Conservation (phyloP, 2,113 vertebrate species). For the Neogobius melanostomus region DNA sequence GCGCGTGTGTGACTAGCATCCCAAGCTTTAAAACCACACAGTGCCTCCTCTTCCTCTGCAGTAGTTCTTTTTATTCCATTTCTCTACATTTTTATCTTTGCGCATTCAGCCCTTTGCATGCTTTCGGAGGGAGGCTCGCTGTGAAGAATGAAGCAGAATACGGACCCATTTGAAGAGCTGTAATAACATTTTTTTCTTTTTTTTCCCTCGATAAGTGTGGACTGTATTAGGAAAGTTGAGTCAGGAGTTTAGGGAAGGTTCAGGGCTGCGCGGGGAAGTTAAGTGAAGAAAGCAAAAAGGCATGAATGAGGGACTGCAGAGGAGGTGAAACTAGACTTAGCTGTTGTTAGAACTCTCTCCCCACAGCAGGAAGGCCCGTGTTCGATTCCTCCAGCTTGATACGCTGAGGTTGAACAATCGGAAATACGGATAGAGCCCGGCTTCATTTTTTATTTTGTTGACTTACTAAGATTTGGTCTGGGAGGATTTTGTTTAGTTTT, state of each 20-base stretch:
- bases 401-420: too few relatives aligned
- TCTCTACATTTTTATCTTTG: slow-evolving; percentile 35
- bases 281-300: background rate
- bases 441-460: too few relatives aligned
- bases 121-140: background rate
- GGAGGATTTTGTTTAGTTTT: too few relatives aligned
- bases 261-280: background rate
- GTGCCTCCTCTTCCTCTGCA: slow-evolving; percentile 54
- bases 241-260: background rate
- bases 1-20: slow-evolving; percentile 60
- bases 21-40: slow-evolving; percentile 58
- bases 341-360: too few relatives aligned
- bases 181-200: background rate
- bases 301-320: too few relatives aligned
- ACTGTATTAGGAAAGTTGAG: background rate
- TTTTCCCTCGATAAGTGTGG: background rate
- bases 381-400: too few relatives aligned
- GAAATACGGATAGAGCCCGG: too few relatives aligned
- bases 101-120: slow-evolving; percentile 38
- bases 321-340: too few relatives aligned
- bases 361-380: too few relatives aligned
- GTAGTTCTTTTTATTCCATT: slow-evolving; percentile 43
- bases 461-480: too few relatives aligned
- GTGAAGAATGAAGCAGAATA: background rate
- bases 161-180: background rate